Conservation (phyloP, 2,113 vertebrate species). For the Ptychochromis oligacanthus region DNA sequence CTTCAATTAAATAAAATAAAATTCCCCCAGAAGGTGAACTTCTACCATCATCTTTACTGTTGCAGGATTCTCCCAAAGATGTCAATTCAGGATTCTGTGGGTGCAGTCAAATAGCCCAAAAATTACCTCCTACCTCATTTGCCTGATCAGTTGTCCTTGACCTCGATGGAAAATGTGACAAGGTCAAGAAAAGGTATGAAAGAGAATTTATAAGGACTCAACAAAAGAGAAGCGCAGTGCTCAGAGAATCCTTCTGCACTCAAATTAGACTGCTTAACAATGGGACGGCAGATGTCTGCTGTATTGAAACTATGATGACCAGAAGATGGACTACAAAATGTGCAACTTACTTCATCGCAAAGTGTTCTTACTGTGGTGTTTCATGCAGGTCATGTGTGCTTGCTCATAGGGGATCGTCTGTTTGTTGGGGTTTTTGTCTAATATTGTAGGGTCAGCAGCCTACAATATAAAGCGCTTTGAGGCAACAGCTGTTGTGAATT, state of each 20-base stretch:
- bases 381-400: rapidly evolving
- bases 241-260: background rate
- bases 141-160: background rate
- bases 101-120: background rate
- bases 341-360: background rate
- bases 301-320: background rate
- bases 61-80: background rate
- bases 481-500: too few relatives aligned
- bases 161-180: background rate
- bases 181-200: background rate
- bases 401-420: too few relatives aligned
- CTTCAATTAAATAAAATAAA: background rate
- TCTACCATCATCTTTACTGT: background rate
- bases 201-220: background rate
- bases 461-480: too few relatives aligned
- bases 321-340: background rate
- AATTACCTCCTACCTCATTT: background rate
- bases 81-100: too few relatives aligned
- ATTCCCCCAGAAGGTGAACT: background rate
- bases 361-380: too few relatives aligned
- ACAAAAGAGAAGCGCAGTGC: rapidly evolving
- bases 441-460: too few relatives aligned
- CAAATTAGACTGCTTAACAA: rapidly evolving
- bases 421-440: too few relatives aligned
- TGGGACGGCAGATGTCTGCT: background rate